phyloP scores from a whole-genome alignment of 1,140 invertebrate species.

The Amyelois transitella region DNA sequence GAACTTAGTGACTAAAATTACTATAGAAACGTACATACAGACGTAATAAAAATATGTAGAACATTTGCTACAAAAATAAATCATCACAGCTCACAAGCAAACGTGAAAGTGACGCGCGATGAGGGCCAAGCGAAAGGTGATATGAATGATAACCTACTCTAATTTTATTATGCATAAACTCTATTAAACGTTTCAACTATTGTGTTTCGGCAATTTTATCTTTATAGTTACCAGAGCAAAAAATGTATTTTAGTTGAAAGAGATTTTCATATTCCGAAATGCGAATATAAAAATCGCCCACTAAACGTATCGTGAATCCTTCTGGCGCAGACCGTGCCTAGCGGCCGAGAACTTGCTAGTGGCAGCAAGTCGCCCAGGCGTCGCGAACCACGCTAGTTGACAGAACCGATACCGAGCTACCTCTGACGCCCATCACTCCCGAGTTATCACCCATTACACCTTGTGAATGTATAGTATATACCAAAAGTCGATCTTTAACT shows the following conservation, averaged over 20 bases:
- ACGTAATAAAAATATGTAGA: slow-evolving; percentile 24
- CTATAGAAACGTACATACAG: slow-evolving; percentile 29
- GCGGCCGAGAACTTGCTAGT: slow-evolving; percentile 62
- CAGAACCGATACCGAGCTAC: not conserved
- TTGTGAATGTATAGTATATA: slow-evolving; percentile 27
- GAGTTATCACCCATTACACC: slow-evolving; percentile 47
- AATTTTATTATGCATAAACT: slow-evolving; percentile 15
- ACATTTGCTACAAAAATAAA: slow-evolving; percentile 45
- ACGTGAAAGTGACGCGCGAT: slow-evolving; percentile 38
- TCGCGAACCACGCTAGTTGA: slow-evolving; percentile 18
- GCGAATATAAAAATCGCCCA: slow-evolving; percentile 69
- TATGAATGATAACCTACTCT: slow-evolving; percentile 45
- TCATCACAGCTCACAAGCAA: slow-evolving; percentile 67
- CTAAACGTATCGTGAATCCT: slow-evolving; percentile 50
- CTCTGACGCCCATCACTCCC: not conserved
- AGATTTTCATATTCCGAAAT: slow-evolving; percentile 62
- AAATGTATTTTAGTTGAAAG: slow-evolving; percentile 59
- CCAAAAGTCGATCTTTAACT: slow-evolving; percentile 46
- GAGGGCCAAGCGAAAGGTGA: slow-evolving; percentile 39
- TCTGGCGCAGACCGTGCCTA: slow-evolving; percentile 55
- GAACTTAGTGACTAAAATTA: slow-evolving; percentile 46
- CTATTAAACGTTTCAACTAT: not conserved
- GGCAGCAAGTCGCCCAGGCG: slow-evolving; percentile 68
- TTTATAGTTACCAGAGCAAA: slow-evolving; percentile 31
- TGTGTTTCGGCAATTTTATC: slow-evolving; percentile 11